Percentiles rank a stretch among this genome's conserved stretches.
phyloP scores from a whole-genome alignment of 2,113 vertebrate species.

The Aphyosemion australe region DNA sequence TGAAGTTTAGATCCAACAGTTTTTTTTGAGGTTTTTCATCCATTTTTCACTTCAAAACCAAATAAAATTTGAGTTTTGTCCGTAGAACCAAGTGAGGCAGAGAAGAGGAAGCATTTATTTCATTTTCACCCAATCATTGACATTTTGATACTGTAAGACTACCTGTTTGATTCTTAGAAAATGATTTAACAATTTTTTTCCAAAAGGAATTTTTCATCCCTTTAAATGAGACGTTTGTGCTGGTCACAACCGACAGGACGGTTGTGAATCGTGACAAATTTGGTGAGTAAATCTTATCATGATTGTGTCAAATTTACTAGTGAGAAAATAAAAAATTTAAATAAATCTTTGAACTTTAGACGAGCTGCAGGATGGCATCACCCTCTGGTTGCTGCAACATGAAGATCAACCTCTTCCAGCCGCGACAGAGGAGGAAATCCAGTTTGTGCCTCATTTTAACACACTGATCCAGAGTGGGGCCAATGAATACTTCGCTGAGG shows the following conservation, averaged over 20 bases:
- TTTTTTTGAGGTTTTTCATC: too few relatives aligned
- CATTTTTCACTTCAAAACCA: too few relatives aligned
- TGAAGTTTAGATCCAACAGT: too few relatives aligned
- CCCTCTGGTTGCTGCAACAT: conserved; percentile 83
- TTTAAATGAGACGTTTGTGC: conserved; percentile 79
- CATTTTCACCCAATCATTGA: too few relatives aligned
- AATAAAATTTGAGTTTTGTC: too few relatives aligned
- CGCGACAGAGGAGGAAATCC: conserved; percentile 85
- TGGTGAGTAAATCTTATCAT: conserved; percentile 77
- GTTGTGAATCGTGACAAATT: conserved; percentile 82
- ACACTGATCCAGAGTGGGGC: conserved; percentile 87
- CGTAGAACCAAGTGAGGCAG: too few relatives aligned
- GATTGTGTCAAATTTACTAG: neutral
- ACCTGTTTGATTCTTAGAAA: too few relatives aligned
- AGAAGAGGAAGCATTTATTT: too few relatives aligned
- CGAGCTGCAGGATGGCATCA: conserved; percentile 77
- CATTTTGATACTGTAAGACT: too few relatives aligned
- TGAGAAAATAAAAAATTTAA: neutral
- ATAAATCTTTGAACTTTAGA: conserved; percentile 32
- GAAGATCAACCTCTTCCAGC: conserved; percentile 79
- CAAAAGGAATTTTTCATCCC: conserved; percentile 82
- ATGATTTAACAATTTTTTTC: too few relatives aligned
- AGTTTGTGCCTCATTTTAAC: conserved; percentile 89
- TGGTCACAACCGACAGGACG: conserved; percentile 87
- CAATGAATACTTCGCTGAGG: conserved; percentile 92